These are phyloP conservation scores for Panagrolaimus sp. DNA, from an alignment of 1,140 invertebrate genomes.

Conservation along the genomic window DNA sequence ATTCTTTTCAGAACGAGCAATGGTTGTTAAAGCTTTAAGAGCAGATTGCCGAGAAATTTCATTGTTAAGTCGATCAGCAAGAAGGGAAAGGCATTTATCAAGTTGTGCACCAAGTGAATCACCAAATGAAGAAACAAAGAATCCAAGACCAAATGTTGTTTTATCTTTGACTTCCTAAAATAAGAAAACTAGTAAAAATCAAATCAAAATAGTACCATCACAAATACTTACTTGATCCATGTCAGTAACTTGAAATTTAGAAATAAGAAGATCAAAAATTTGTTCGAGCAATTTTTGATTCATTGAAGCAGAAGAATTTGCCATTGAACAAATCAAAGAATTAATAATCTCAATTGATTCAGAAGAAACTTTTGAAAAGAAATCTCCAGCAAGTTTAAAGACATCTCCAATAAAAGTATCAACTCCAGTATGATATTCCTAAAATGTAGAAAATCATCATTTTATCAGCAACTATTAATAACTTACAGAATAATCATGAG, in stretches of 20 bases:
- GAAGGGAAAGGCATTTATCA: conserved; percentile 70
- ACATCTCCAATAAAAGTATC: conserved; percentile 15
- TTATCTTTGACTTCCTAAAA: conserved; percentile 47
- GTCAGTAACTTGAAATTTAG: conserved; percentile 63
- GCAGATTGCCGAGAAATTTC: conserved; percentile 92
- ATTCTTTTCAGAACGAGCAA: conserved; percentile 70
- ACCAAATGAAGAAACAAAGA: conserved; percentile 41
- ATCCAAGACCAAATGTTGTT: conserved; percentile 39
- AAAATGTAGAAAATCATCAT: too few relatives aligned
- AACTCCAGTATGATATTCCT: background rate
- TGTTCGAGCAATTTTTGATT: conserved; percentile 13
- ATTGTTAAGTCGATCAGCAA: conserved; percentile 85
- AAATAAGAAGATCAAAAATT: conserved; percentile 36
- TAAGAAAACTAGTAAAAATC: background rate
- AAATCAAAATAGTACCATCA: conserved; percentile 16
- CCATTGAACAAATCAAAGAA: conserved; percentile 82
- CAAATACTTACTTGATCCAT: conserved; percentile 64
- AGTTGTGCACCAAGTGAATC: conserved; percentile 26
- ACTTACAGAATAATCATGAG: background rate
- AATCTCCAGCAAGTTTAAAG: conserved; percentile 65
- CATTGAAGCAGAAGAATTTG: background rate
- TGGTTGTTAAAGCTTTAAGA: conserved; percentile 72
- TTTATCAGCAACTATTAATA: conserved; percentile 16
- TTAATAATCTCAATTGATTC: conserved; percentile 86
- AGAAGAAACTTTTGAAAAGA: conserved; percentile 96